Percentiles rank a stretch among this genome's conserved stretches.
Conservation (phyloP, 2,797 vertebrate genomes). For the Sebastes hubbsi region DNA sequence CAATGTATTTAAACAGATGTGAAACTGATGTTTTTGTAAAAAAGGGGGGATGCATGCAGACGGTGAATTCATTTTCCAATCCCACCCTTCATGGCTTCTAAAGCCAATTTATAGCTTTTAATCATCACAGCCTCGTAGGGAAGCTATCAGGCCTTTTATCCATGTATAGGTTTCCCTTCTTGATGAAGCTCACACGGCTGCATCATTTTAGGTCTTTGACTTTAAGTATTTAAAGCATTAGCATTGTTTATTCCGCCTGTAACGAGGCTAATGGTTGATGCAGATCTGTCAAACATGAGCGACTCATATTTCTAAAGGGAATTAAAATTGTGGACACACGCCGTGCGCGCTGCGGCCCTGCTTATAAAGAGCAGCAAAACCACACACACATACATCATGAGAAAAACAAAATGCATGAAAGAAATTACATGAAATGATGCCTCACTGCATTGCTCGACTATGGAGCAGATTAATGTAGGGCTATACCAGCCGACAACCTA, state of each 20-base stretch:
- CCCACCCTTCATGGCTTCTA: constrained; percentile 30
- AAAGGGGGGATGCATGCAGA: not conserved
- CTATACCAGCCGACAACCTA: constrained; percentile 64
- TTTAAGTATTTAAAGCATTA: too few relatives aligned
- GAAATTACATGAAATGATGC: not conserved
- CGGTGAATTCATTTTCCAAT: not conserved
- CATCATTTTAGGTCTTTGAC: not conserved
- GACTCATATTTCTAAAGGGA: constrained; percentile 42
- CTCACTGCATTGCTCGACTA: constrained; percentile 18
- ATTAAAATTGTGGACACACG: constrained; percentile 18
- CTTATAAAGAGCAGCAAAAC: constrained; percentile 32
- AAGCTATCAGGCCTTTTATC: constrained; percentile 60
- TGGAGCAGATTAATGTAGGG: constrained; percentile 29
- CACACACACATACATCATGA: constrained; percentile 44
- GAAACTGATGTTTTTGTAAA: not conserved
- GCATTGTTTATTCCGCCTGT: not conserved
- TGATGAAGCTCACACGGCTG: constrained; percentile 9
- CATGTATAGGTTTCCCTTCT: constrained; percentile 32
- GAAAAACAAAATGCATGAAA: not conserved
- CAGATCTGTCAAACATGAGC: constrained; percentile 40
- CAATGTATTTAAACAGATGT: not conserved
- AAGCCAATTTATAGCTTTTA: constrained; percentile 42
- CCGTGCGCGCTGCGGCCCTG: constrained; percentile 69
- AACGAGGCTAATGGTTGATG: constrained; percentile 45
- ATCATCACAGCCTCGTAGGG: constrained; percentile 51